Percentiles rank a stretch among this genome's conserved stretches.
phyloP scores from a whole-genome alignment of 1,140 invertebrate genomes.

The Chelonus insularis region DNA sequence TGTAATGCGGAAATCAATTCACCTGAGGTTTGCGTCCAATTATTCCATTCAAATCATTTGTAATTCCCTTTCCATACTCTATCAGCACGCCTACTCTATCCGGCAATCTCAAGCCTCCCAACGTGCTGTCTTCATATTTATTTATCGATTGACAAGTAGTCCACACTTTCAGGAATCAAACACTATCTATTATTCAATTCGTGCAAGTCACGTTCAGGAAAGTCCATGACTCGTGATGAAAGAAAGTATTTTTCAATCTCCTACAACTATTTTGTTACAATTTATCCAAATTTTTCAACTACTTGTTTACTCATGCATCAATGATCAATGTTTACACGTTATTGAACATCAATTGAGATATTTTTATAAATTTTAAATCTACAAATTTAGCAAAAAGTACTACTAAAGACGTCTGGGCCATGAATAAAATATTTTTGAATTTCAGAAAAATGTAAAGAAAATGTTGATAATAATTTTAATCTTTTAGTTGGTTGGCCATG shows the following conservation, averaged over 20 bases:
- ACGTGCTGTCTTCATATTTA: slow-evolving; percentile 15
- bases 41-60: background rate
- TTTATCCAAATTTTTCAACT: background rate
- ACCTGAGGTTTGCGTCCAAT: background rate
- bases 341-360: no score
- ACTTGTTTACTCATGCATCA: no score
- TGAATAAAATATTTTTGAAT: no score
- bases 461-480: no score
- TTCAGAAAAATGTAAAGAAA: no score
- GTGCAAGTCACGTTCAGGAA: slow-evolving; percentile 26
- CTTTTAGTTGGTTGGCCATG: slow-evolving; percentile 73
- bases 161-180: background rate
- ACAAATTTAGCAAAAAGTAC: no score
- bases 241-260: slow-evolving; percentile 11
- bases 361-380: no score
- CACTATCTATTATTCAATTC: background rate
- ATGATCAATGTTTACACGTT: background rate
- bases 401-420: no score
- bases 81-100: no score
- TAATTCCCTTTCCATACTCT: no score
- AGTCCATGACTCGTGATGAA: slow-evolving; percentile 26
- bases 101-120: no score
- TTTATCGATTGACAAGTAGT: slow-evolving; percentile 6
- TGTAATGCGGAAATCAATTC: background rate
- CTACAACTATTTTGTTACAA: background rate